Evolutionary conservation across 1,140 invertebrate species (phyloP), one percentile per base, ranked within the genome.

Genomic region (Drosophila saltans): DNA sequence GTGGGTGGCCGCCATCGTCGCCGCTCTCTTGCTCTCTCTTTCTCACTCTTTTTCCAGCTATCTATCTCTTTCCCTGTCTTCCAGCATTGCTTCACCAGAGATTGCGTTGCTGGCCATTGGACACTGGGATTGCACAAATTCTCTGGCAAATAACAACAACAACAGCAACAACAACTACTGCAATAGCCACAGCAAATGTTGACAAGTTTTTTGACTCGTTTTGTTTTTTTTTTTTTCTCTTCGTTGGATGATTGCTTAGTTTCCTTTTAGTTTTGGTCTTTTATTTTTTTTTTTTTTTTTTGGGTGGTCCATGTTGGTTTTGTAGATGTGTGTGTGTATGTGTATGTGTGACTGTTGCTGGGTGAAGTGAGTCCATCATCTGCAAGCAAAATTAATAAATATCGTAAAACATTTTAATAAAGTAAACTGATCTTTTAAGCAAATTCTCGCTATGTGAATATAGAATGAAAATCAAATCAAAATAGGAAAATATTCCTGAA

Each of bases 201-300:
- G 74, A 77, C 74, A 77, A 77, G 66, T 77, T 75, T 76, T 76
- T 75, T 63, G 65, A 39, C 24, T 69, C n/a, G 65, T 41, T 69
- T 66, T 26, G 16, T 16, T 9, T n/a, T 45, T 21, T 62, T 59
- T 58, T 73, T 63, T 43, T 58, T 9, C 11, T 45, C 9, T 16
- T 45, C 11, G 45, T 21, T 24, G 45, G 45, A 24, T 48, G 45
- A 48, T 52, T 52, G 45, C 45, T 52, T 52, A 52, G 45, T 52
- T 52, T 52, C 8, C 21, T 48, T 24, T 36, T 36, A 36, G 3
- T 36, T 36, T 30, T 30, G 28, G 28, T 30, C 45, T 21, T 21
- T 52, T 52, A 26, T 52, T 21, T 52, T 52, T 52, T 52, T 21
- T 24, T 24, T 52, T 9, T 52, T 52, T 8, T 26, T 52, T 24